Evolutionary conservation across 1,140 invertebrate species (phyloP), one percentile per base, ranked within the genome.

Genomic region (Carcinoscorpius rotundicauda): DNA sequence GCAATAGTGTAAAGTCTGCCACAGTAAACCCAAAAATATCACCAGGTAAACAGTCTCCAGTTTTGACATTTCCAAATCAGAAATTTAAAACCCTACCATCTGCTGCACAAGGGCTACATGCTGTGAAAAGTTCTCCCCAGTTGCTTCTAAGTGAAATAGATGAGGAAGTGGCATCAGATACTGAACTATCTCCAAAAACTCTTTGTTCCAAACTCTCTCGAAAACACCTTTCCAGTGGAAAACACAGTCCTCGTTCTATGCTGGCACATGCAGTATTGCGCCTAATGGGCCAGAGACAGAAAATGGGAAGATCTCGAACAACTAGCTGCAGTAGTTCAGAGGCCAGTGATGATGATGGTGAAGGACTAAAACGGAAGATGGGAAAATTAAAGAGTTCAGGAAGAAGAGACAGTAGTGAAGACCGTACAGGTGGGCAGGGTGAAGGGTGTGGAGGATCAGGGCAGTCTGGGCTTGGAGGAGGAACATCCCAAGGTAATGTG

Each of bases 131-230:
- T 67, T 82, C 81, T n/a, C 82, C 84, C 4, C 83, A 85, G 71
- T 69, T 85, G 29, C 79, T 81, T 11, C 75, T 88, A 5, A 87
- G 87, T 73, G 86, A 88, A 74, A 87, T 88, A 61, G 81, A 84
- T 65, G 86, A 88, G 71, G 86, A 87, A 29, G 29, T 29, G 29
- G 29, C 29, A 29, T 29, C 29, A 29, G 29, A 29, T 29, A 29
- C 29, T 29, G 29, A 29, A 29, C 29, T 29, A 29, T 29, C 29
- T 29, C 29, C 29, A 29, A 29, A 29, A 29, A 29, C 29, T 29
- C 0, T 29, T 29, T 29, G 29, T 29, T 29, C 29, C 29, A 29
- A 29, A 29, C 29, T 1, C 29, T 29, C 29, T 29, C 29, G 29
- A 29, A 29, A 29, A 29, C 29, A 29, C 29, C 29, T 29, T 29